Evolutionary conservation across 2,888 invertebrate genomes (phyloP).

Genomic region (Scaptomyza caliginosa): DNA sequence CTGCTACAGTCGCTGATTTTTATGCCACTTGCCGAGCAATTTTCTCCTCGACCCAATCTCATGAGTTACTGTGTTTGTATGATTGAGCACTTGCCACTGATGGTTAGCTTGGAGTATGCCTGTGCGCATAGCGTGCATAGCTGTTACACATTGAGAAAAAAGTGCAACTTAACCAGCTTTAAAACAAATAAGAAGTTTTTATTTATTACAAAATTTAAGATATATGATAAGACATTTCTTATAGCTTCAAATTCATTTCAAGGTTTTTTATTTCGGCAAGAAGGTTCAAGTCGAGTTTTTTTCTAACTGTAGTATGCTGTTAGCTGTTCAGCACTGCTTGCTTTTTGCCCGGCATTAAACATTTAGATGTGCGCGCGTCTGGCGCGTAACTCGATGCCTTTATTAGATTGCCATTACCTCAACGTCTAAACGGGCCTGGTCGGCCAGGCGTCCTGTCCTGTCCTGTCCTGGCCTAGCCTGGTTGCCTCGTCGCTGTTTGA

Average conservation of each 20-base stretch:
- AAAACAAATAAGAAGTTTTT: no score
- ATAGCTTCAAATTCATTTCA: background rate
- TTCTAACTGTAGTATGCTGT: background rate
- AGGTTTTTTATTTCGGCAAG: background rate
- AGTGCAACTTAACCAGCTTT: no score
- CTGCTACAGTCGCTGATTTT: conserved; percentile 65
- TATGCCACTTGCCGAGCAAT: conserved; percentile 56
- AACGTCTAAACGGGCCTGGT: conserved; percentile 27
- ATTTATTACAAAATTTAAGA: background rate
- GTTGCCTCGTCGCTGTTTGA: conserved; percentile 17
- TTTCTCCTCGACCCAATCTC: conserved; percentile 19
- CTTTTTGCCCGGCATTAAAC: conserved; percentile 64
- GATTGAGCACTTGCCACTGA: conserved; percentile 54
- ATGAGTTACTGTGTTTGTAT: conserved; percentile 48
- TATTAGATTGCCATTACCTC: conserved; percentile 65
- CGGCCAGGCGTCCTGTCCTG: conserved; percentile 15
- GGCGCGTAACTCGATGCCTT: conserved; percentile 54
- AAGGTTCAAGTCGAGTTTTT: background rate
- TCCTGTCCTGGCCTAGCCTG: conserved; percentile 4
- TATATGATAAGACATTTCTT: background rate
- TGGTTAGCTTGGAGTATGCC: conserved; percentile 4
- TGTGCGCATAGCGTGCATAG: conserved; percentile 16
- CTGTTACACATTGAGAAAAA: conserved; percentile 7
- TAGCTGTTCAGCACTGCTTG: conserved; percentile 27
- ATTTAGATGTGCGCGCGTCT: conserved; percentile 63